Evolutionary conservation across 2,888 invertebrate genomes (phyloP), one percentile per base, ranked within the genome.

Genomic region (Andricus quercusramuli): DNA sequence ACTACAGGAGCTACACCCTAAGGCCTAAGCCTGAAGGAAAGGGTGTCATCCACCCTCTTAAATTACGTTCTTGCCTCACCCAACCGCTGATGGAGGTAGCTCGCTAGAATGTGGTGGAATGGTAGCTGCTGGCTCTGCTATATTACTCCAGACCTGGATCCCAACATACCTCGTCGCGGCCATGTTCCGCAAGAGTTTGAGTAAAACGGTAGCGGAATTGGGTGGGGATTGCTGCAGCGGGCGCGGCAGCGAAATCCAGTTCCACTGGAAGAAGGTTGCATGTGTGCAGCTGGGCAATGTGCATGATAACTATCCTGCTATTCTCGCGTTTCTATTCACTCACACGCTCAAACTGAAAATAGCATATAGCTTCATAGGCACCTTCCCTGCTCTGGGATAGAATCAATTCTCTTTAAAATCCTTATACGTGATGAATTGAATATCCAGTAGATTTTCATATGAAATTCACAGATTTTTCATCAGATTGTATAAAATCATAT

Each of bases 161-260:
- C 13, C 56, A 74, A 29, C 56, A 74, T 74, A 74, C 56, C 32
- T 74, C 70, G 56, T 56, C 51, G 74, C 74, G 56, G 74, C 74
- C 74, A 74, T 74, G 51, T 74, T 74, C 56, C 13, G n/a, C 74
- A 20, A 74, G 74, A 56, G 74, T 74, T 56, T 74, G 74, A 74
- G 74, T 74, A 74, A 74, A 74, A 74, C 70, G 78, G 82, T 64
- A 78, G 81, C 78, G 67, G 77, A 78, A 65, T 64, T 77, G 65
- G 47, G 77, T 59, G 41, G 64, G 77, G 41, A 77, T 64, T 65
- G 17, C 13, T 44, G 65, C 20, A n/a, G 44, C 79, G 44, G 32
- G 79, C 70, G 78, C 79, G 84, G 66, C 56, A 78, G 47, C 67
- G 81, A 83, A 86, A 87, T 85, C 85, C 84, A 80, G 83, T 84